phyloP scores from a whole-genome alignment of 2,113 vertebrate species.

The Entomyzon cyanotis region DNA sequence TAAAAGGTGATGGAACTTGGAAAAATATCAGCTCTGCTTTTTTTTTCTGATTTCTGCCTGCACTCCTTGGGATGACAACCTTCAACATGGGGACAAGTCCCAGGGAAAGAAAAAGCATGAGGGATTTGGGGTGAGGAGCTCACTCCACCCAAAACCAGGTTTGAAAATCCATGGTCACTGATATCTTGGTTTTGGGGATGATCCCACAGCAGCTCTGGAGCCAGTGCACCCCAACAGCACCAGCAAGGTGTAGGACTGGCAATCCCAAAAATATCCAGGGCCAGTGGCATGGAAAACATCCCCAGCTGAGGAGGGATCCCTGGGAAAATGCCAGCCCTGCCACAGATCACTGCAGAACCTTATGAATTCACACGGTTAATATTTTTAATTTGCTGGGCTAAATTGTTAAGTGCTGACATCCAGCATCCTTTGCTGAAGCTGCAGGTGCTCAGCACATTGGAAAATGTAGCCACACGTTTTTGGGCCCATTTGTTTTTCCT shows the following conservation, averaged over 20 bases:
- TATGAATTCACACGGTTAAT: not conserved
- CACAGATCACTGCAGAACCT: not conserved
- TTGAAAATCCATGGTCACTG: fast-evolving
- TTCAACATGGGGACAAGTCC: fast-evolving
- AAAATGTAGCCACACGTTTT: not conserved
- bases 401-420: constrained; percentile 6
- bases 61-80: not conserved
- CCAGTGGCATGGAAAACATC: not conserved
- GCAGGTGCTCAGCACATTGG: constrained; percentile 40
- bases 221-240: not conserved
- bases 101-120: not conserved
- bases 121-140: not conserved
- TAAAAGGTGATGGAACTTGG: not conserved
- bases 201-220: not conserved
- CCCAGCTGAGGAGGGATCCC: too few species aligned
- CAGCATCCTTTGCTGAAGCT: not conserved
- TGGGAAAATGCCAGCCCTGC: not conserved
- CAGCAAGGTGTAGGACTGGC: not conserved
- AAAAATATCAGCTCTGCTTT: not conserved
- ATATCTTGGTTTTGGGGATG: not conserved
- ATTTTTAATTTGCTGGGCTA: not conserved
- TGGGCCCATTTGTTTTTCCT: constrained; percentile 52
- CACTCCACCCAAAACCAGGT: fast-evolving
- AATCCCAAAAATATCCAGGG: not conserved
- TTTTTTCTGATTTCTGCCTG: not conserved